Percentiles rank a stretch among this genome's conserved stretches.
Evolutionary conservation across 2,888 invertebrate genomes (phyloP).

Genomic region (Rhodophaea formosa): DNA sequence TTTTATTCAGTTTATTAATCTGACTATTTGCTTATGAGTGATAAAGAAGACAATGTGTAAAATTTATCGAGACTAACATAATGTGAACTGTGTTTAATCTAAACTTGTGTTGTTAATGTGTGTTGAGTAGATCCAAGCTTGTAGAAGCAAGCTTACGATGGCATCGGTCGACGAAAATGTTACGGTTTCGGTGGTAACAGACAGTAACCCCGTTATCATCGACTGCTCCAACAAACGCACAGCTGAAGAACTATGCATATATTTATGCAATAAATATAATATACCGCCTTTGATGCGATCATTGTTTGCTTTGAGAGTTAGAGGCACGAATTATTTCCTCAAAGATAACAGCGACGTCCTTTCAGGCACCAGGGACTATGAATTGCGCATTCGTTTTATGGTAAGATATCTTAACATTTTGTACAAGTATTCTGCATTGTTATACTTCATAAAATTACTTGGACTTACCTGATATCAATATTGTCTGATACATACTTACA

Average conservation of each 20-base stretch:
- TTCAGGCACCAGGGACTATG: slow-evolving; percentile 80
- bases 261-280: slow-evolving; percentile 85
- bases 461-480: too few relatives aligned
- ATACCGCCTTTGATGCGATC: slow-evolving; percentile 89
- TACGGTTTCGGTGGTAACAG: slow-evolving; percentile 68
- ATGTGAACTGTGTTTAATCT: not conserved
- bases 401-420: slow-evolving; percentile 47
- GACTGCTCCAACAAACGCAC: slow-evolving; percentile 68
- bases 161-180: slow-evolving; percentile 68
- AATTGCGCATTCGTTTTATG: slow-evolving; percentile 91
- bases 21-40: not conserved
- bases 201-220: slow-evolving; percentile 60
- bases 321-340: slow-evolving; percentile 84
- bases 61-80: not conserved
- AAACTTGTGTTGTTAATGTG: not conserved
- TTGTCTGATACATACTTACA: too few relatives aligned
- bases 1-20: slow-evolving; percentile 15
- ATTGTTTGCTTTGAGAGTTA: slow-evolving; percentile 87
- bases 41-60: not conserved
- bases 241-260: slow-evolving; percentile 86
- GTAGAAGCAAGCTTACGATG: slow-evolving; percentile 64
- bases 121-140: not conserved
- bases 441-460: too few relatives aligned
- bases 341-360: slow-evolving; percentile 81
- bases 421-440: too few relatives aligned